These are phyloP conservation scores for Salpingus planirostris DNA, from an alignment of 2,888 invertebrate genomes.

Conservation along the genomic window DNA sequence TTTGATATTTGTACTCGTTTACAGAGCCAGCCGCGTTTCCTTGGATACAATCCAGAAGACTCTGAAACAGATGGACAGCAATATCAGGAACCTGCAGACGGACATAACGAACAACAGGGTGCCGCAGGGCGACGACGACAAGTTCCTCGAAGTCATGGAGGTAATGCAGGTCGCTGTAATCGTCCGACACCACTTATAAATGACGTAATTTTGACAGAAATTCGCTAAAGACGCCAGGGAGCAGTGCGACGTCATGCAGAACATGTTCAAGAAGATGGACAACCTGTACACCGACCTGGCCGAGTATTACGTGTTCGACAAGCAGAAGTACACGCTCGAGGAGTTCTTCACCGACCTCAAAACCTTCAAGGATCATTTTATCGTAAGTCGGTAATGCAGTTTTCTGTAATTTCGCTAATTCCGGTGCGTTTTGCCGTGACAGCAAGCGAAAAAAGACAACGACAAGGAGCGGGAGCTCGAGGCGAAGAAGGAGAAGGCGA, in stretches of 20 bases:
- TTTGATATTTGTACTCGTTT: conserved; percentile 7
- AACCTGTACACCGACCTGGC: conserved; percentile 72
- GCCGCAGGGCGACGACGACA: conserved; percentile 72
- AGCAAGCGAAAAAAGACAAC: conserved; percentile 81
- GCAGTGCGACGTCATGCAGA: conserved; percentile 80
- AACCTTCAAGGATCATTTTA: conserved; percentile 86
- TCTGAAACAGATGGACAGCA: conserved; percentile 77
- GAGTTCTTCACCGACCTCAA: conserved; percentile 95
- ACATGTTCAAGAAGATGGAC: conserved; percentile 93
- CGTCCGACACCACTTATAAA: too few relatives aligned
- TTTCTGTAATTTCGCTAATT: background rate
- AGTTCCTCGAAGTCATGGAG: conserved; percentile 80
- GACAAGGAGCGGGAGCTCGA: conserved; percentile 71
- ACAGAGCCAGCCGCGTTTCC: conserved; percentile 75
- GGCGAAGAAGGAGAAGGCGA: conserved; percentile 73
- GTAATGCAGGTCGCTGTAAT: too few relatives aligned
- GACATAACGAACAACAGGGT: conserved; percentile 79
- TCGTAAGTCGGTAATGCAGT: conserved; percentile 46
- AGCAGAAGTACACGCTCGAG: conserved; percentile 86
- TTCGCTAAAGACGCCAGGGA: conserved; percentile 66
- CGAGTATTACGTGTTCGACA: conserved; percentile 88
- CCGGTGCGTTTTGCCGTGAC: conserved; percentile 4
- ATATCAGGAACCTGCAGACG: conserved; percentile 79
- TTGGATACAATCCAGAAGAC: conserved; percentile 74
- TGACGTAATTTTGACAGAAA: conserved; percentile 22